phyloP scores from a whole-genome alignment of 2,888 invertebrate species.

The Perizoma affinitatum region DNA sequence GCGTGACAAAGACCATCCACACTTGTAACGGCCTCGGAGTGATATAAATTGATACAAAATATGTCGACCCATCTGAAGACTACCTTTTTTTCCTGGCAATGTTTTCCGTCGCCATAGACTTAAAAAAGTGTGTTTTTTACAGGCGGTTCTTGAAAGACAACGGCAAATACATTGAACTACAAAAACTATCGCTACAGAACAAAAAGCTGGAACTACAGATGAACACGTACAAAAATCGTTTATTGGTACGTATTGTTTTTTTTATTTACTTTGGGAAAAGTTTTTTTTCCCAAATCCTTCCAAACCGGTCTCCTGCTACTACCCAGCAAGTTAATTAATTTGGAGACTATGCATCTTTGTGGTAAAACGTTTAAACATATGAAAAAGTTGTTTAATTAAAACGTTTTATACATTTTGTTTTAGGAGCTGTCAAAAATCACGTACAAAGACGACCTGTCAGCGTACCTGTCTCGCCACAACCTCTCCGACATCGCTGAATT shows the following conservation, averaged over 20 bases:
- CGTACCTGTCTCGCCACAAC: slow-evolving; percentile 68
- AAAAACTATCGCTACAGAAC: slow-evolving; percentile 94
- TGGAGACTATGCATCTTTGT: too few species aligned
- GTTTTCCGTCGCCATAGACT: neutral
- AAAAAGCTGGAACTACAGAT: slow-evolving; percentile 94
- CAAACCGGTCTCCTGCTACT: too few species aligned
- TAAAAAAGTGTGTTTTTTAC: slow-evolving; percentile 45
- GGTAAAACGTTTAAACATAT: too few species aligned
- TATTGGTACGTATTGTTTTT: slow-evolving; percentile 76
- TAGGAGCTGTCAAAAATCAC: slow-evolving; percentile 81
- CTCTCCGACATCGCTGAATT: slow-evolving; percentile 71
- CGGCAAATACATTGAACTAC: slow-evolving; percentile 93
- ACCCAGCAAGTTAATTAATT: too few species aligned
- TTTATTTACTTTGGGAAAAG: too few species aligned
- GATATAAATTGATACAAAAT: too few species aligned
- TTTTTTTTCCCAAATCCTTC: too few species aligned
- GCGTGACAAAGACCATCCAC: too few species aligned
- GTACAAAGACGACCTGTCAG: slow-evolving; percentile 80
- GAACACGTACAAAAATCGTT: slow-evolving; percentile 90
- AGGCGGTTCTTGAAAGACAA: slow-evolving; percentile 96
- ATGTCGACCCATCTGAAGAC: too few species aligned
- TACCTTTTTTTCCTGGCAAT: too few species aligned
- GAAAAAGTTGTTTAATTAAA: too few species aligned
- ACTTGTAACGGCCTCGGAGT: too few species aligned
- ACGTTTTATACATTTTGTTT: slow-evolving; percentile 11